Base-by-base conservation (phyloP, 2,113 vertebrate species). In the Anhinga rufa region DNA sequence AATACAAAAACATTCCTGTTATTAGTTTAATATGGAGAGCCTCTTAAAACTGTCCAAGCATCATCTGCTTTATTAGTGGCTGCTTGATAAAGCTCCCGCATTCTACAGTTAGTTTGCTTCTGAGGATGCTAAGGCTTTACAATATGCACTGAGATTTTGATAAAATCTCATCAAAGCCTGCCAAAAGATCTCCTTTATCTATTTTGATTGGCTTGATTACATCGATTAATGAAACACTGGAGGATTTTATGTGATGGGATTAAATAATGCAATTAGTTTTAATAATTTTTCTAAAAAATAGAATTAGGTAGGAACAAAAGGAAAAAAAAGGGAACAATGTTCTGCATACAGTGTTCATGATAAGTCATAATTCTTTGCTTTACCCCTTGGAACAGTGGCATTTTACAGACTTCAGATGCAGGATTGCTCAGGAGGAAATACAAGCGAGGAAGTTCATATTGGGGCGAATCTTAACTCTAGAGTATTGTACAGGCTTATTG, bases 171-270 rank as follows among this genome's bases (percentile, higher is more conserved):
- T 97, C 97, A 97, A 97, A 97, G 97, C 91, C 91, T 90, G 85
- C 96, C 97, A 96, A 97, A 97, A 97, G 97, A 97, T 97, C 97
- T 97, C 93, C 95, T 95, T 97, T 97, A 97, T 97, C 96, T 97
- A 91, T 96, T 97, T 97, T 97, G 96, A 96, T 97, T 97, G 97
- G 92, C 96, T 97, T 97, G 97, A 97, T 97, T 97, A 97, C 94
- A 94, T 96, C 97, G 97, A 97, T 97, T 97, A 97, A 97, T 95
- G 94, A 96, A 97, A 96, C 97, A 97, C 97, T 97, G 97, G 96
- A 97, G 95, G 96, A 97, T 97, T 97, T 96, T 68, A 96, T 97
- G 94, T 97, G 96, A 97, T 95, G 93, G 94, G 97, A 97, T 97
- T 97, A 97, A 97, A 97, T 96, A 95, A 97, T 82, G 96, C 94